Evolutionary conservation across 2,113 vertebrate genomes (phyloP), one percentile per base, ranked within the genome.

Genomic region (Cepphus grylle): DNA sequence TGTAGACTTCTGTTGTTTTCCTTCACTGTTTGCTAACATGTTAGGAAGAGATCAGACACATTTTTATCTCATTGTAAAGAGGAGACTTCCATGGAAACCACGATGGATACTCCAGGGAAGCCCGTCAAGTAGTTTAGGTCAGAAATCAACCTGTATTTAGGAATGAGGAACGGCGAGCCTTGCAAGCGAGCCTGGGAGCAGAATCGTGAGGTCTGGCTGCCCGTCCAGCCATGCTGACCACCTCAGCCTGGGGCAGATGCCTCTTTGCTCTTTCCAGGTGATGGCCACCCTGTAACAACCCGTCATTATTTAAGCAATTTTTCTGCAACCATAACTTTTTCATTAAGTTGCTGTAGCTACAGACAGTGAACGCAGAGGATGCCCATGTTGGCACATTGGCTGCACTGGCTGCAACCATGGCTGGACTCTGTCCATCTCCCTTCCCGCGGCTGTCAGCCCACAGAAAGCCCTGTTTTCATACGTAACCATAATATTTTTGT

Each of bases 181-280:
- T 47, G 30, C 20, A 40, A 40, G 38, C 0, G 6, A 81, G 38
- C 72, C 32, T 45, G 40, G 18, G 30, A 71, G 49, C 5, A 1
- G 25, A 30, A 17, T 0, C 0, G 4, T 47, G 71, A 83, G 38
- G 7, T 71, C 36, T 67, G 66, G 11, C 45, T 56, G 74, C 65
- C 63, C 1, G 0, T n/a, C 61, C 74, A 42, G 34, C 62, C 5
- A 1, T 0, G 2, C 80, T 3, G 8, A 36, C 66, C 17, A 16
- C 0, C 0, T 3, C 0, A 0, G 7, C 11, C 29, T 0, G 2
- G 38, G 78, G 5, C 67, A 65, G 67, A 12, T 61, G 42, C 4
- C 59, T 19, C 16, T 63, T 32, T 81, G n/a, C 74, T 49, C 42
- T 71, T 69, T 8, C 14, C 13, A 12, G 4, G 32, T 42, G 76